Base-by-base conservation (phyloP, 2,888 invertebrate species). In the Dasypogon diadema region DNA sequence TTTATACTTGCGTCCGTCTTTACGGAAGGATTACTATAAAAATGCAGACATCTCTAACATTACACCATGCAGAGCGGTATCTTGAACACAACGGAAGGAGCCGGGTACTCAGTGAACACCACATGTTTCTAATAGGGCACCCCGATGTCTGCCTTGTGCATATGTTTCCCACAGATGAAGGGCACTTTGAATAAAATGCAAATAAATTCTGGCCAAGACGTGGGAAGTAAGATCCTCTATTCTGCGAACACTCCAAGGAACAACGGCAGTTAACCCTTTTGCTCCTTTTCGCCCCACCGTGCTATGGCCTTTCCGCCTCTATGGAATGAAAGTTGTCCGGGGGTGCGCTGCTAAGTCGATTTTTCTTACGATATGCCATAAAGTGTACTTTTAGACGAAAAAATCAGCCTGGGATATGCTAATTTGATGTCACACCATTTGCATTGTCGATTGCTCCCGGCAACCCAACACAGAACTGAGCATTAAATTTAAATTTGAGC, bases 181-280 rank as follows among this genome's bases (percentile, higher is more conserved):
- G 56, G 48, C 70, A 76, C 68, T 78, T 78, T 76, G 78, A 78
- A 78, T 78, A 78, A 78, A 76, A 76, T 78, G 68, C 75, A 68
- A 73, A 78, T 78, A 78, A 78, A 78, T 78, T 78, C 26, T 37
- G n/a, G 24, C 46, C 2, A 56, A 48, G 74, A 51, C 24, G 14
- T 54, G 21, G 56, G 42, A 37, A 37, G 42, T 73, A 56, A 56
- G 56, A 55, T 42, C 24, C 42, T 56, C 42, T 48, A n/a, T 34
- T 37, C 56, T 22, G 12, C 48, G 4, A 51, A 42, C n/a, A 46
- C 54, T 5, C 54, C 18, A 4, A 30, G n/a, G 70, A 54, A n/a
- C 12, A 54, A 22, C 21, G 51, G 48, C 30, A 54, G 54, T 70
- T 54, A 70, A 51, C 70, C 70, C 54, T 70, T 54, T 37, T 21